A percentile compares a stretch with the other conserved stretches of the same genome.
These are phyloP conservation scores for Neocrepidodera transversa DNA, from an alignment of 2,888 invertebrate species.

Conservation along the genomic window DNA sequence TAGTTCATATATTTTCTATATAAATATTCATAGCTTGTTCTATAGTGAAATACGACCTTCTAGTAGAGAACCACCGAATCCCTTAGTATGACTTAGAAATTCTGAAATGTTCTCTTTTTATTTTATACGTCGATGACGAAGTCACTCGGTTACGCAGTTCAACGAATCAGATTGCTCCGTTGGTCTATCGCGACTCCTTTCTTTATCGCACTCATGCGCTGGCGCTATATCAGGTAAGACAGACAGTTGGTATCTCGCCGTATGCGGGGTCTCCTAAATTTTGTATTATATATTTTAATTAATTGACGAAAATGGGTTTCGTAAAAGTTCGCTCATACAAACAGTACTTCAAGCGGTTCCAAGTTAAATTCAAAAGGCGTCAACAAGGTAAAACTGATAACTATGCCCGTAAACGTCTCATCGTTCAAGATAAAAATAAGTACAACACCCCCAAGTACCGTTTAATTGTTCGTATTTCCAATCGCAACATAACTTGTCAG, in stretches of 20 bases:
- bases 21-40: constrained; percentile 43
- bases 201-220: constrained; percentile 16
- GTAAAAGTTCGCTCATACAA: constrained; percentile 99
- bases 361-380: constrained; percentile 97
- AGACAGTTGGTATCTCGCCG: too few species aligned
- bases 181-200: constrained; percentile 17
- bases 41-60: constrained; percentile 31
- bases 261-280: background rate
- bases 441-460: constrained; percentile 99
- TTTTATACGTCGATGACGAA: constrained; percentile 40
- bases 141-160: constrained; percentile 34
- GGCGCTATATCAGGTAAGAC: too few species aligned
- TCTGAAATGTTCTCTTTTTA: constrained; percentile 35
- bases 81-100: constrained; percentile 35
- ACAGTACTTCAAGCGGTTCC: constrained; percentile 99
- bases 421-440: constrained; percentile 99
- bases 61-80: constrained; percentile 32
- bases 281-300: constrained; percentile 32
- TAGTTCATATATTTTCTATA: constrained; percentile 50
- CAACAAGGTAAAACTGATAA: constrained; percentile 99
- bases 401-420: constrained; percentile 95
- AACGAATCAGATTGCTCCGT: constrained; percentile 30
- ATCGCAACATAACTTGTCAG: constrained; percentile 98
- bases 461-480: constrained; percentile 95
- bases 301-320: constrained; percentile 70